A percentile compares a stretch with the other conserved stretches of the same genome.
These are phyloP conservation scores for Hanleya hanleyi DNA, from an alignment of 2,888 invertebrate genomes.

Conservation along the genomic window DNA sequence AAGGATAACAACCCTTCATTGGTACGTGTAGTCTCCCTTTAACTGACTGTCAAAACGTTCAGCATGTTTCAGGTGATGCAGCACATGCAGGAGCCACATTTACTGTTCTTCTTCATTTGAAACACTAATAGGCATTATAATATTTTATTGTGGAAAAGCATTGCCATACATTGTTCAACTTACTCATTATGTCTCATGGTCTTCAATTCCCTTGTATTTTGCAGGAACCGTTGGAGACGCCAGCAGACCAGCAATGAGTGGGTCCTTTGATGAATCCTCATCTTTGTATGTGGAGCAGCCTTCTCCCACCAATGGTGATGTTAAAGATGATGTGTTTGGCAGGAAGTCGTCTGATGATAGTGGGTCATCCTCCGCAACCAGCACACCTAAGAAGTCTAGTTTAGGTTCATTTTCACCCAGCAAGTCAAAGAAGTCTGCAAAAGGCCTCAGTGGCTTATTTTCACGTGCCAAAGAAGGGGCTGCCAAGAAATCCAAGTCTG, in stretches of 20 bases:
- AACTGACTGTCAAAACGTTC: too few species aligned
- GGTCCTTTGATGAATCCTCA: slow-evolving; percentile 65
- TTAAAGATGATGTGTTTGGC: slow-evolving; percentile 27
- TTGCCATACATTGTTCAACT: too few species aligned
- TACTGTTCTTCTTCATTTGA: too few species aligned
- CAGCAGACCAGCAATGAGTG: slow-evolving; percentile 56
- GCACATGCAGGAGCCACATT: too few species aligned
- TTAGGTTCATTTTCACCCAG: slow-evolving; percentile 13
- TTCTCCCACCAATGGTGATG: slow-evolving; percentile 39
- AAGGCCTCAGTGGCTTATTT: slow-evolving; percentile 38
- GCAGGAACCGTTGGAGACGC: slow-evolving; percentile 24
- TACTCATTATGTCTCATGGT: too few species aligned
- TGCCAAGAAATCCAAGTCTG: slow-evolving; percentile 54
- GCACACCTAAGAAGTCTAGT: neutral
- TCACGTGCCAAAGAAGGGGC: slow-evolving; percentile 43
- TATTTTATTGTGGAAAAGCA: too few species aligned
- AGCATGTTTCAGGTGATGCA: too few species aligned
- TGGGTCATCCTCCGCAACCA: neutral
- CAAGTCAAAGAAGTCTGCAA: slow-evolving; percentile 43
- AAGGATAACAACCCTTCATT: too few species aligned
- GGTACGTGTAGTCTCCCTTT: too few species aligned
- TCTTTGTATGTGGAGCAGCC: slow-evolving; percentile 55
- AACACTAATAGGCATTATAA: too few species aligned
- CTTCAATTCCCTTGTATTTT: too few species aligned
- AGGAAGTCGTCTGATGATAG: neutral